Percentiles rank a stretch among this genome's conserved stretches.
Evolutionary conservation across 2,113 vertebrate species (phyloP).

Genomic region (Myotis davidii): DNA sequence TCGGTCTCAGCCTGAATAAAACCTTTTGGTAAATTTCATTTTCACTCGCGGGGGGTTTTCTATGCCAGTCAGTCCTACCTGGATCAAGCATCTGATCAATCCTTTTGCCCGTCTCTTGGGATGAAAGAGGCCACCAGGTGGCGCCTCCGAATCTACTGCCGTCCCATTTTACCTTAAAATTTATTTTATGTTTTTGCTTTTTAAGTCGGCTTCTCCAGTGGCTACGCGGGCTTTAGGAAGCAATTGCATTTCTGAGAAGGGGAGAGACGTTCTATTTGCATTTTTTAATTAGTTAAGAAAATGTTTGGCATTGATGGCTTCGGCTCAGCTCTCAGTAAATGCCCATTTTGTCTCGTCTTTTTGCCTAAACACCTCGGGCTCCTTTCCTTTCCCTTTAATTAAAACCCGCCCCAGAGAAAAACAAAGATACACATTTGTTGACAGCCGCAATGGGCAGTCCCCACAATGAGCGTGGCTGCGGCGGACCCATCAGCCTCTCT

Average conservation of each 20-base stretch:
- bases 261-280: not conserved
- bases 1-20: not conserved
- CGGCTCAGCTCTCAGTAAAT: not conserved
- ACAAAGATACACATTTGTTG: not conserved
- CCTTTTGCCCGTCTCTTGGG: not conserved
- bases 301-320: not conserved
- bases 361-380: not conserved
- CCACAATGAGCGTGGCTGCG: not conserved
- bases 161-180: not conserved
- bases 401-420: not conserved
- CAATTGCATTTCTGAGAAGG: not conserved
- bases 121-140: conserved; percentile 70
- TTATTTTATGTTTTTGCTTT: not conserved
- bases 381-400: not conserved
- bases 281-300: not conserved
- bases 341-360: not conserved
- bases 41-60: not conserved
- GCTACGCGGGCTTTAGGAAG: not conserved
- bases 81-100: not conserved
- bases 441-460: no score
- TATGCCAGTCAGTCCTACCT: not conserved
- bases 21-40: not conserved
- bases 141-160: conserved; percentile 18
- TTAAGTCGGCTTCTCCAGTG: not conserved
- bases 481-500: not conserved